phyloP scores from a whole-genome alignment of 2,797 vertebrate genomes.

The Mycteria americana region DNA sequence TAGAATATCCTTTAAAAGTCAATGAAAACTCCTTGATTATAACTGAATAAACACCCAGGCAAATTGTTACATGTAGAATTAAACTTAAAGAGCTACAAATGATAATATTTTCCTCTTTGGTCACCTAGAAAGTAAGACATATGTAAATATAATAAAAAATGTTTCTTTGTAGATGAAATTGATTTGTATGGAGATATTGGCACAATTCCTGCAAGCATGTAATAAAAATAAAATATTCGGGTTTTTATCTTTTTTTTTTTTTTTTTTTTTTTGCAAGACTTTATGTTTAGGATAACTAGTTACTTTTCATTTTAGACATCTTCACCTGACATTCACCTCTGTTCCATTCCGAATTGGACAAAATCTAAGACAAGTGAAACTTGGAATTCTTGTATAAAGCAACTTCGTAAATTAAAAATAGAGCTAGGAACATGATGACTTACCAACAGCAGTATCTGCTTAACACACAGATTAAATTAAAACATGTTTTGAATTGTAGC shows the following conservation, averaged over 20 bases:
- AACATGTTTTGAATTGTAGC: background rate
- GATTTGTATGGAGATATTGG: background rate
- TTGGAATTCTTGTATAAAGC: background rate
- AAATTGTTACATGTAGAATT: background rate
- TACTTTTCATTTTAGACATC: background rate
- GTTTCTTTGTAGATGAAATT: background rate
- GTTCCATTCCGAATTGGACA: background rate
- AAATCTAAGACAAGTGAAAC: background rate
- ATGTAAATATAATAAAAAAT: background rate
- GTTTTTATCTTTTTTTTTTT: too few relatives aligned
- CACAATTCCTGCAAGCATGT: background rate
- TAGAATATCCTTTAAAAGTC: background rate
- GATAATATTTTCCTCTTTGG: background rate
- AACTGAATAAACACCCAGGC: background rate
- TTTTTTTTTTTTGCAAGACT: too few relatives aligned
- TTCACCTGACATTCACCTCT: background rate
- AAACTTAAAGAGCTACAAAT: background rate
- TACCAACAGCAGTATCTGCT: background rate
- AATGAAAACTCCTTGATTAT: background rate
- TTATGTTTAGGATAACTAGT: background rate
- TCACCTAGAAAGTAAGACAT: background rate
- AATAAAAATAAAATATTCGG: background rate
- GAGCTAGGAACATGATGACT: background rate
- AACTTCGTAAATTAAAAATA: background rate
- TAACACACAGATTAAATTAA: background rate